A percentile compares a stretch with the other conserved stretches of the same genome.
phyloP scores from a whole-genome alignment of 2,113 vertebrate species.

The Triplophysa rosa region DNA sequence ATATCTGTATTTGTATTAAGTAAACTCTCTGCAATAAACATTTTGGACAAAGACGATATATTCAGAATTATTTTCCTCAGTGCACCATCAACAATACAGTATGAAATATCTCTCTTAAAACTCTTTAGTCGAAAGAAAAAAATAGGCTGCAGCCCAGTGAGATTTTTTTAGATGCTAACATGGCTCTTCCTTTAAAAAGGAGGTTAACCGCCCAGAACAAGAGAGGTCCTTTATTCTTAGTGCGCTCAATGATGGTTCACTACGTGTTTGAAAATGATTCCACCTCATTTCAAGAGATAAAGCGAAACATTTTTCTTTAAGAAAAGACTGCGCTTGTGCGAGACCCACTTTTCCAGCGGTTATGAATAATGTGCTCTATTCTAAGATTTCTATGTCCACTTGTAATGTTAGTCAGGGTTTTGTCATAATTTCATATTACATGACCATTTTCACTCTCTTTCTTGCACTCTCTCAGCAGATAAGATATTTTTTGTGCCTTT shows the following conservation, averaged over 20 bases:
- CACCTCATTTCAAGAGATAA: not conserved
- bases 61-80: too few species aligned
- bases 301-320: not conserved
- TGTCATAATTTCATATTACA: not conserved
- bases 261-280: not conserved
- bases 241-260: not conserved
- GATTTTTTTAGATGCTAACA: slow-evolving; percentile 6
- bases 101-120: not conserved
- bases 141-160: not conserved
- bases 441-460: not conserved
- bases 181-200: not conserved
- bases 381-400: too few species aligned
- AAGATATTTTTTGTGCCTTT: not conserved
- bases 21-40: too few species aligned
- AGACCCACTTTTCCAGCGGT: not conserved
- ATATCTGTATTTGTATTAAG: too few species aligned
- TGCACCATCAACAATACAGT: not conserved
- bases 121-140: not conserved
- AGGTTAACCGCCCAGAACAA: slow-evolving; percentile 2
- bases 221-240: not conserved
- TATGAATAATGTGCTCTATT: too few species aligned
- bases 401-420: too few species aligned
- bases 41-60: too few species aligned
- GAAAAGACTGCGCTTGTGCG: not conserved
- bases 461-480: not conserved